A percentile compares a stretch with the other conserved stretches of the same genome.
Conservation (phyloP, 2,113 vertebrate genomes). For the human (Homo sapiens) region GRCh38 chr2:121841501-121842000, state of each 20-base stretch:
- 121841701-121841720: not conserved
- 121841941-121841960: not conserved
- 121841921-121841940: not conserved
- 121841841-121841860: not conserved
- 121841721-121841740: not conserved
- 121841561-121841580: not conserved
- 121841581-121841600: not conserved
- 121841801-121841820: not conserved
- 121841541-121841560: not conserved
- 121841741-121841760: not conserved
- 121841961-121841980: not conserved
- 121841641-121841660: not conserved
- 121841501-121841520: not conserved
- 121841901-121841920: not conserved
- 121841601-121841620: not conserved
- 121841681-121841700: too few species aligned
- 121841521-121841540: not conserved
- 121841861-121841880: not conserved
- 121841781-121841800: not conserved
- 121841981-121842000: not conserved
- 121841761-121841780: accelerated
- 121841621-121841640: not conserved
- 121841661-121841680: not conserved
- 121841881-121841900: not conserved
- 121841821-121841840: not conserved